A percentile compares a stretch with the other conserved stretches of the same genome.
phyloP scores from a whole-genome alignment of 1,140 invertebrate genomes.

The Dufourea novaeangliae region DNA sequence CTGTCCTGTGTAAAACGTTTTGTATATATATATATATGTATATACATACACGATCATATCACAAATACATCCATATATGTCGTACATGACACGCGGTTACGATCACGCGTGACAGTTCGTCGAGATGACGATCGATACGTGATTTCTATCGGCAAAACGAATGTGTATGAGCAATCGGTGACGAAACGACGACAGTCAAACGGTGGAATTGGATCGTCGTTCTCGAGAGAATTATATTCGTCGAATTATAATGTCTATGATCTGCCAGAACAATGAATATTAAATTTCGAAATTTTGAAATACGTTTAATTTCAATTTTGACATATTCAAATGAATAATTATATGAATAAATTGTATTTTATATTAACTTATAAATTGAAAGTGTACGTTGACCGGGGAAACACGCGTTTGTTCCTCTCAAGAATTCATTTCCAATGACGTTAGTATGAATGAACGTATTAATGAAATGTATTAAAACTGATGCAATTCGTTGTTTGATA shows the following conservation, averaged over 20 bases:
- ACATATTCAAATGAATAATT: neutral
- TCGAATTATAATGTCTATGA: neutral
- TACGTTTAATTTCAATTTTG: too few relatives aligned
- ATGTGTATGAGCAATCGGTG: conserved; percentile 20
- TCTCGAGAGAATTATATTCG: neutral
- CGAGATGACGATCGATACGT: conserved; percentile 5
- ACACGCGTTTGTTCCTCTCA: conserved; percentile 3
- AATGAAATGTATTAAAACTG: conserved; percentile 22
- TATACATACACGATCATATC: conserved; percentile 6
- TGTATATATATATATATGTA: conserved; percentile 33
- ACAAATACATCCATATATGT: conserved; percentile 22
- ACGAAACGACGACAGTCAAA: conserved; percentile 9
- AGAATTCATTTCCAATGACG: conserved; percentile 39
- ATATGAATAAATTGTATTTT: too few relatives aligned
- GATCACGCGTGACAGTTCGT: conserved; percentile 24
- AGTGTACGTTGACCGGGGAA: neutral
- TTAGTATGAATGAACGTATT: conserved; percentile 21
- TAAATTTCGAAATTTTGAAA: too few relatives aligned
- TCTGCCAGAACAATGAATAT: neutral
- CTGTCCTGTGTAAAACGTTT: conserved; percentile 64
- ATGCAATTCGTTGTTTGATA: neutral
- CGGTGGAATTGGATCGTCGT: conserved; percentile 2
- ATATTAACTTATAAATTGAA: too few relatives aligned
- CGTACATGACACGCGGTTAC: conserved; percentile 19
- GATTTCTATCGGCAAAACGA: conserved; percentile 19